A percentile compares a stretch with the other conserved stretches of the same genome.
phyloP scores from a whole-genome alignment of 2,888 invertebrate genomes.

The Synergus umbraculus region DNA sequence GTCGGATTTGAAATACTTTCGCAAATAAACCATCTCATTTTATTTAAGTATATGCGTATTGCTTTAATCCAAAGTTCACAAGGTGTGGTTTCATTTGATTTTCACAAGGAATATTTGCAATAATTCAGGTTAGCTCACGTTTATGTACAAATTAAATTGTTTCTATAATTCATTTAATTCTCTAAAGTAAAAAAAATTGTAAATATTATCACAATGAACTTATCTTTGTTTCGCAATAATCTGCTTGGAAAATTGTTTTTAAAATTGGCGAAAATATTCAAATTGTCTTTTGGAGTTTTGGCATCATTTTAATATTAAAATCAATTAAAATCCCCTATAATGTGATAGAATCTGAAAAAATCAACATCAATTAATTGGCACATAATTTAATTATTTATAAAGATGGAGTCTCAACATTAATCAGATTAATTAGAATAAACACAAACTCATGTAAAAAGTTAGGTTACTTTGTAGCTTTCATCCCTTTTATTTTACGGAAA shows the following conservation, averaged over 20 bases:
- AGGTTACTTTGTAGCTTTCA: background rate
- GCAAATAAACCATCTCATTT: background rate
- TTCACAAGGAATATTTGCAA: background rate
- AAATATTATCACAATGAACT: background rate
- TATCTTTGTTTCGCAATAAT: background rate
- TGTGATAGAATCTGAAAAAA: background rate
- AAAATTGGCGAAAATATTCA: background rate
- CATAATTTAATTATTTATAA: background rate
- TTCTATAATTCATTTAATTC: background rate
- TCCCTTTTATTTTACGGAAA: too few species aligned
- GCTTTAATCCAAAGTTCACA: background rate
- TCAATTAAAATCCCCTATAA: too few species aligned
- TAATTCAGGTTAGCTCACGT: conserved; percentile 22
- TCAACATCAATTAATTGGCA: background rate
- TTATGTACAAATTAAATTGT: background rate
- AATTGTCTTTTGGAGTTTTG: background rate
- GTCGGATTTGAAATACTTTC: conserved; percentile 8
- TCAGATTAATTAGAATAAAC: background rate
- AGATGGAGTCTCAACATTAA: background rate
- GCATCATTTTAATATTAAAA: too few species aligned
- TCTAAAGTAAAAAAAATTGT: background rate
- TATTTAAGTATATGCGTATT: background rate
- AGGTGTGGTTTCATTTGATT: background rate
- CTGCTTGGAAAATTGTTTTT: background rate
- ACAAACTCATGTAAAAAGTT: background rate